Evolutionary conservation across 1,140 invertebrate genomes (phyloP).

Genomic region (Caenorhabditis inopinata): DNA sequence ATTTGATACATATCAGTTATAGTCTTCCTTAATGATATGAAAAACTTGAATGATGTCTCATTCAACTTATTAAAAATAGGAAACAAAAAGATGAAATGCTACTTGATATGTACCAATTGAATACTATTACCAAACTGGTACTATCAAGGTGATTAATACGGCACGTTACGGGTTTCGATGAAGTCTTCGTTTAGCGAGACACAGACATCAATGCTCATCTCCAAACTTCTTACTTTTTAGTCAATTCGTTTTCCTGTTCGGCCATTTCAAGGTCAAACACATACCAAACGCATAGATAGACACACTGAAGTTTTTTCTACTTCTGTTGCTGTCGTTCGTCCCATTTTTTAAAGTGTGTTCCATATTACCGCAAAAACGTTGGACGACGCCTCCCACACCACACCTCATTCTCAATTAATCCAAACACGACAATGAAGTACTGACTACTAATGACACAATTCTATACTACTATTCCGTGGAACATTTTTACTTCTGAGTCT

Average conservation of each 20-base stretch:
- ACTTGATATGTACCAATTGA: too few relatives aligned
- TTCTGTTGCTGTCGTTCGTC: background rate
- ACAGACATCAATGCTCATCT: background rate
- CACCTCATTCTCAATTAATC: background rate
- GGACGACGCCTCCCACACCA: background rate
- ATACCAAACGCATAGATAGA: background rate
- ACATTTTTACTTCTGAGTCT: background rate
- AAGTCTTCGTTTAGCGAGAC: background rate
- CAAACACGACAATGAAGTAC: conserved; percentile 6
- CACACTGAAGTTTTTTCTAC: background rate
- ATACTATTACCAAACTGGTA: too few relatives aligned
- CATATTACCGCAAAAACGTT: conserved; percentile 25
- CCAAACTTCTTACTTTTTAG: background rate
- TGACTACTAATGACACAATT: background rate
- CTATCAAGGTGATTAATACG: too few relatives aligned
- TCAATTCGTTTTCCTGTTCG: background rate
- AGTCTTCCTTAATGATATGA: too few relatives aligned
- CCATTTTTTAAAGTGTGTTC: conserved; percentile 26
- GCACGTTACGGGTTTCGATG: background rate
- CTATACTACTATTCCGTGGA: background rate
- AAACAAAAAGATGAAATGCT: too few relatives aligned
- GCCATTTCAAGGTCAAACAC: conserved; percentile 25
- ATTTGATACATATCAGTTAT: too few relatives aligned
- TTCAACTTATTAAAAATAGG: too few relatives aligned
- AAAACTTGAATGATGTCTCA: too few relatives aligned